A percentile compares a stretch with the other conserved stretches of the same genome.
Evolutionary conservation across 2,797 vertebrate species (phyloP).

Genomic region (Microchirus variegatus): DNA sequence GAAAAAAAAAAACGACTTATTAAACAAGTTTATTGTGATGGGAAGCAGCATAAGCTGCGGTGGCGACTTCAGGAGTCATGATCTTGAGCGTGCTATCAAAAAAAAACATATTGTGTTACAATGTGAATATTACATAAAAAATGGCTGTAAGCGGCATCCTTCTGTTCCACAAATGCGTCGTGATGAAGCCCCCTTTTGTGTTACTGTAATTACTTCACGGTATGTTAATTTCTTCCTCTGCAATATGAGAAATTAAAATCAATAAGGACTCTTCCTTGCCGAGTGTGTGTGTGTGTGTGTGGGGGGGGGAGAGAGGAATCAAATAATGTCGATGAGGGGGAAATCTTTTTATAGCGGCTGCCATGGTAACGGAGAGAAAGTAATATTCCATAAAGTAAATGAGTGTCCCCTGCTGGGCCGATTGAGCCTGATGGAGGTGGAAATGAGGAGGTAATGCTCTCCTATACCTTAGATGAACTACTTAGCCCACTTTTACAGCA

Average conservation of each 20-base stretch:
- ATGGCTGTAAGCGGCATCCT: background rate
- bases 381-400: slow-evolving; percentile 84
- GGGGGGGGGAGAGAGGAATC: slow-evolving; percentile 30
- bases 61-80: background rate
- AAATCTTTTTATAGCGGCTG: slow-evolving; percentile 83
- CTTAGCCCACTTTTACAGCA: slow-evolving; percentile 71
- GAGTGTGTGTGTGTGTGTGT: slow-evolving; percentile 8
- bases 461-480: slow-evolving; percentile 62
- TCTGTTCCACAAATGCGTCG: slow-evolving; percentile 4
- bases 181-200: slow-evolving; percentile 20
- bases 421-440: slow-evolving; percentile 73
- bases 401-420: slow-evolving; percentile 74
- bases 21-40: background rate
- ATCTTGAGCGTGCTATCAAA: slow-evolving; percentile 8
- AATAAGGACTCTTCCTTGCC: slow-evolving; percentile 73
- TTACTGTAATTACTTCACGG: slow-evolving; percentile 50
- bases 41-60: background rate
- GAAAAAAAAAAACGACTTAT: slow-evolving; percentile 11
- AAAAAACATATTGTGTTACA: slow-evolving; percentile 1
- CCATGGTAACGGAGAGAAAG: slow-evolving; percentile 81
- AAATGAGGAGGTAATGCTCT: slow-evolving; percentile 60
- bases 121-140: slow-evolving; percentile 7
- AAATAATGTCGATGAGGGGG: slow-evolving; percentile 75
- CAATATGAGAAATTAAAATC: slow-evolving; percentile 78
- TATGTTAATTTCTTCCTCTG: slow-evolving; percentile 69